A percentile compares a stretch with the other conserved stretches of the same genome.
phyloP scores from a whole-genome alignment of 2,113 vertebrate genomes.

The Orcinus orca region DNA sequence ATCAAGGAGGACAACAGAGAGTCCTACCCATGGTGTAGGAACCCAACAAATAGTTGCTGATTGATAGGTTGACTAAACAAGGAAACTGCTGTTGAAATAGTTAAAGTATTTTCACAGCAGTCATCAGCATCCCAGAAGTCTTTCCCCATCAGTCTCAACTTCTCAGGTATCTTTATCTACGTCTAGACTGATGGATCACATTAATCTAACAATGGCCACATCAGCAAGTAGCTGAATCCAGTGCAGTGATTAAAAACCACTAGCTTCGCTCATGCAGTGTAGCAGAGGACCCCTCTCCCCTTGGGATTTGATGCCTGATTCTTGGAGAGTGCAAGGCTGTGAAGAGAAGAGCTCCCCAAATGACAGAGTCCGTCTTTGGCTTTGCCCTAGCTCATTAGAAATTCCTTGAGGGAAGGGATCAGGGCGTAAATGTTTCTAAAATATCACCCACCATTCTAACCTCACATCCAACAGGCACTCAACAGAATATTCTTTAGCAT shows the following conservation, averaged over 20 bases:
- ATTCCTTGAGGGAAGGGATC: not conserved
- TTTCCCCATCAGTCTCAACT: not conserved
- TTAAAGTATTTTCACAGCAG: not conserved
- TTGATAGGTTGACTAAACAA: not conserved
- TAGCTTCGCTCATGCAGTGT: not conserved
- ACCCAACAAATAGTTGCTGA: not conserved
- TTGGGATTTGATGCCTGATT: not conserved
- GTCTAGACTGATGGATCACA: not conserved
- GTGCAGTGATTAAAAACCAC: not conserved
- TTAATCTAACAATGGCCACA: not conserved
- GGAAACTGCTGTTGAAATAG: not conserved
- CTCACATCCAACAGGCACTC: not conserved
- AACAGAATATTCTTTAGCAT: not conserved
- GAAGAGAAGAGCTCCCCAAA: not conserved
- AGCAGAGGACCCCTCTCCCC: not conserved
- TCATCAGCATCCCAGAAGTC: not conserved
- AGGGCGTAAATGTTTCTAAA: not conserved
- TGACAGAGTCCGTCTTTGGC: not conserved
- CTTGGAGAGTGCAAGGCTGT: not conserved
- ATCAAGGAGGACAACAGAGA: not conserved
- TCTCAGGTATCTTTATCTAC: not conserved
- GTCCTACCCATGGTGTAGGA: not conserved
- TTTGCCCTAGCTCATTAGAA: not conserved
- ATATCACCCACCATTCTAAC: not conserved
- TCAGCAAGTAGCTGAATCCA: not conserved